These are phyloP conservation scores for Drosophila takahashii DNA, from an alignment of 1,140 invertebrate species.

Conservation along the genomic window DNA sequence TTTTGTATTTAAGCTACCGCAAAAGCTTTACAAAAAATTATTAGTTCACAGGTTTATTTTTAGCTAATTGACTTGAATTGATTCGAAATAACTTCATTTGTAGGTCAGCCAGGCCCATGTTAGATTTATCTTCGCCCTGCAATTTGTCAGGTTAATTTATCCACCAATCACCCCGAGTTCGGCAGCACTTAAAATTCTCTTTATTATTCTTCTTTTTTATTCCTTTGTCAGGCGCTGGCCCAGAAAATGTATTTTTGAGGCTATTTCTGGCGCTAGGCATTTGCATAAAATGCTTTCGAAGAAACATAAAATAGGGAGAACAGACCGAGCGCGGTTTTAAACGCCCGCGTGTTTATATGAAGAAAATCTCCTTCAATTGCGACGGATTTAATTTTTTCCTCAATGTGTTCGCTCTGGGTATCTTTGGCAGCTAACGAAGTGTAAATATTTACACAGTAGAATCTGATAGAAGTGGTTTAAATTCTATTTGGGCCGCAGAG, in stretches of 20 bases:
- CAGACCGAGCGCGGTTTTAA: slow-evolving; percentile 50
- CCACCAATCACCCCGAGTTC: slow-evolving; percentile 4
- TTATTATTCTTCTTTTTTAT: slow-evolving; percentile 18
- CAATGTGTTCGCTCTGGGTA: slow-evolving; percentile 40
- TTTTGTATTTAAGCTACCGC: slow-evolving; percentile 19
- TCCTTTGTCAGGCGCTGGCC: slow-evolving; percentile 56
- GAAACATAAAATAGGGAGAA: slow-evolving; percentile 34
- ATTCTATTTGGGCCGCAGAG: slow-evolving; percentile 38
- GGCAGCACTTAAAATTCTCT: slow-evolving; percentile 21
- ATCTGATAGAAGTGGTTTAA: slow-evolving; percentile 48
- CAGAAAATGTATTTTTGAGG: slow-evolving; percentile 56
- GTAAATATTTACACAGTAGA: slow-evolving; percentile 72
- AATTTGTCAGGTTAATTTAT: slow-evolving; percentile 43
- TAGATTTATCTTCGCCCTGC: slow-evolving; percentile 16
- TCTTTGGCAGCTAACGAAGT: slow-evolving; percentile 77
- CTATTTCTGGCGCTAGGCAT: slow-evolving; percentile 49
- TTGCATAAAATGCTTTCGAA: slow-evolving; percentile 73
- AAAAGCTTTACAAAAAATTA: neutral
- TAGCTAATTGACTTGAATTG: slow-evolving; percentile 65
- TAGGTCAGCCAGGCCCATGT: slow-evolving; percentile 11
- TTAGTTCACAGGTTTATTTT: slow-evolving; percentile 44
- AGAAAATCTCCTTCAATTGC: slow-evolving; percentile 13
- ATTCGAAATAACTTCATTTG: slow-evolving; percentile 53
- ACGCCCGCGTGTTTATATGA: slow-evolving; percentile 35
- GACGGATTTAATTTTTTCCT: slow-evolving; percentile 19